These are phyloP conservation scores for Stenichneumon culpator DNA, from an alignment of 2,888 invertebrate species.

Conservation along the genomic window DNA sequence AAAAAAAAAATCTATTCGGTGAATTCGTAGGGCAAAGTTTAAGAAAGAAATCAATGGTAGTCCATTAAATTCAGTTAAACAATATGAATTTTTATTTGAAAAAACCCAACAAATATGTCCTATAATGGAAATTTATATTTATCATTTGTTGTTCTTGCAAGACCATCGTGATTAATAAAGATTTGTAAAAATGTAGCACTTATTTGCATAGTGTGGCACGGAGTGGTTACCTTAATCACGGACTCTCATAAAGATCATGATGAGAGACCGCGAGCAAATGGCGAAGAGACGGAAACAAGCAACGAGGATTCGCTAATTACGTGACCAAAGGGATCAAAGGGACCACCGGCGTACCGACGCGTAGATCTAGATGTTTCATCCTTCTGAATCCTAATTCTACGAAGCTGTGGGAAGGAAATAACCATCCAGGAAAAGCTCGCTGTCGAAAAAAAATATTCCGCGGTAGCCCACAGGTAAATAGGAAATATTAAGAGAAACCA, in stretches of 20 bases:
- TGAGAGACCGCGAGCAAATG: neutral
- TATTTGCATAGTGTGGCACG: too few relatives aligned
- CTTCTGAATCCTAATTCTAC: conserved; percentile 18
- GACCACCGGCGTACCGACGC: neutral
- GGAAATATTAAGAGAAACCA: neutral
- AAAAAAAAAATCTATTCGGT: too few relatives aligned
- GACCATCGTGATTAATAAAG: too few relatives aligned
- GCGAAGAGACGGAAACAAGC: neutral
- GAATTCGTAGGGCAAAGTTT: too few relatives aligned
- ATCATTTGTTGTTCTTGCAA: too few relatives aligned
- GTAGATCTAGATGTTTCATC: neutral
- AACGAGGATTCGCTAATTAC: neutral
- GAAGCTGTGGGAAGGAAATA: neutral
- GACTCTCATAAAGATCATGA: neutral
- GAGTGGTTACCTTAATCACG: neutral
- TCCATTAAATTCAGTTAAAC: too few relatives aligned
- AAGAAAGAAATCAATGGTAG: too few relatives aligned
- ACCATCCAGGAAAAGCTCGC: neutral
- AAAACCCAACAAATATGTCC: too few relatives aligned
- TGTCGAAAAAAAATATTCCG: neutral
- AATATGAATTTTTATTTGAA: too few relatives aligned
- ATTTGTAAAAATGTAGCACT: too few relatives aligned
- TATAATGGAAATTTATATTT: too few relatives aligned
- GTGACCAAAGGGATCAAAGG: conserved; percentile 16
- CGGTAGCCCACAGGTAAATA: neutral